Base-by-base conservation (phyloP, 1,140 invertebrate species). In the Drosophila sturtevanti region DNA sequence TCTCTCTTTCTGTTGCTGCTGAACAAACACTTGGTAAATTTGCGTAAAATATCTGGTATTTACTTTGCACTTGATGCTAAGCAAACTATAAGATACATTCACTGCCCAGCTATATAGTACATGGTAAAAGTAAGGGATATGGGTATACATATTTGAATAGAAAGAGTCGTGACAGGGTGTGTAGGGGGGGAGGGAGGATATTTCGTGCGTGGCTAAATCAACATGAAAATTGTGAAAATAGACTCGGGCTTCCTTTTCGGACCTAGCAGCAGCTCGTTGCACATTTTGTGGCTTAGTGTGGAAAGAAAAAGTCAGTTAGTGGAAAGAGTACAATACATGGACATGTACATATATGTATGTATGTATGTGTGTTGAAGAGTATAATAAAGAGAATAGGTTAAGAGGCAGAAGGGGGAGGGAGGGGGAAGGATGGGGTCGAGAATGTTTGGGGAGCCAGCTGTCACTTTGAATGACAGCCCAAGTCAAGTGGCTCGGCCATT, bases 41-140 rank as follows among this genome's bases (percentile, higher is more conserved):
- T 89, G 77, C 84, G 85, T 89, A 89, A 89, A 89, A 89, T 89
- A 89, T 89, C 77, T 89, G 59, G 79, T 89, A 89, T 89, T 89
- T 89, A 89, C 85, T 84, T 89, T 89, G 84, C 84, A 89, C 84
- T 89, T 89, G 84, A 89, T 76, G 77, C 80, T 86, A 82, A 82
- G 84, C 79, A 87, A 87, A 87, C 82, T 89, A 63, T 63, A 67
- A 77, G 74, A 77, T 77, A 77, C 74, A 76, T 69, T 22, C 59
- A 38, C 56, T 35, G 37, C 18, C 70, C 34, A 64, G 72, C 68
- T 55, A 27, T 31, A 35, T 14, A 31, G 27, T 22, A 62, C 27
- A 22, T 21, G 10, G 59, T 9, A 16, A 3, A 21, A 35, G 18
- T 41, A 10, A 2, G n/a, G 12, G 10, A 6, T 31, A 31, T 24